Percentiles rank a stretch among this genome's conserved stretches.
Evolutionary conservation across 2,888 invertebrate species (phyloP).

Genomic region (Campopleginae sp.): DNA sequence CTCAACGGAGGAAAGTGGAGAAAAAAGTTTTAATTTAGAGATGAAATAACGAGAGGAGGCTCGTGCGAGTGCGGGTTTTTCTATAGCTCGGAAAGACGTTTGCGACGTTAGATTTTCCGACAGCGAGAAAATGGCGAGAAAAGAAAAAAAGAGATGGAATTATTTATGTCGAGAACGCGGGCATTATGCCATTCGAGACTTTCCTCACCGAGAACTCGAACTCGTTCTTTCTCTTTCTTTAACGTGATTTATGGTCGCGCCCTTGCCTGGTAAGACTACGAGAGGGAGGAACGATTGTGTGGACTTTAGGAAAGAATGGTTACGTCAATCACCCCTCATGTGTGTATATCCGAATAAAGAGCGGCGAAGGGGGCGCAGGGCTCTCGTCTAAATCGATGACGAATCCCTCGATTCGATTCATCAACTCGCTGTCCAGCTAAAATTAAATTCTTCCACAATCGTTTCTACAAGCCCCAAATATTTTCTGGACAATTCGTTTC

Average conservation of each 20-base stretch:
- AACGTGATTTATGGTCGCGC: conserved; percentile 67
- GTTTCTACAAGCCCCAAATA: conserved; percentile 50
- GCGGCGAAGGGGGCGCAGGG: background rate
- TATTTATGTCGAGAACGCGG: conserved; percentile 56
- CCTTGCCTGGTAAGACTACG: conserved; percentile 33
- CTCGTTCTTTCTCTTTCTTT: conserved; percentile 46
- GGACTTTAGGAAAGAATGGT: conserved; percentile 51
- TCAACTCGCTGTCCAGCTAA: conserved; percentile 61
- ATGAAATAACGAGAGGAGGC: conserved; percentile 75
- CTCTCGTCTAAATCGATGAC: conserved; percentile 58
- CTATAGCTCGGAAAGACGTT: conserved; percentile 53
- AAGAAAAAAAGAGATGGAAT: conserved; percentile 51
- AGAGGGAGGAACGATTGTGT: conserved; percentile 61
- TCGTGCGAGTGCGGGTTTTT: conserved; percentile 60
- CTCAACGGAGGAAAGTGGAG: conserved; percentile 40
- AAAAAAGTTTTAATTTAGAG: conserved; percentile 78
- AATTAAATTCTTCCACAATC: conserved; percentile 65
- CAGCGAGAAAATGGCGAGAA: conserved; percentile 33
- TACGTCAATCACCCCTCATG: conserved; percentile 59
- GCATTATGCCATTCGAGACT: conserved; percentile 61
- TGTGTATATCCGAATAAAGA: background rate
- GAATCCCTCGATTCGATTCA: conserved; percentile 62
- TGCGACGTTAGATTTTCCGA: conserved; percentile 58
- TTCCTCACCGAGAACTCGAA: conserved; percentile 51
- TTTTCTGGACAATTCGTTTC: conserved; percentile 60